Base-by-base conservation (phyloP, 2,113 vertebrate species). In the Nicator chloris region DNA sequence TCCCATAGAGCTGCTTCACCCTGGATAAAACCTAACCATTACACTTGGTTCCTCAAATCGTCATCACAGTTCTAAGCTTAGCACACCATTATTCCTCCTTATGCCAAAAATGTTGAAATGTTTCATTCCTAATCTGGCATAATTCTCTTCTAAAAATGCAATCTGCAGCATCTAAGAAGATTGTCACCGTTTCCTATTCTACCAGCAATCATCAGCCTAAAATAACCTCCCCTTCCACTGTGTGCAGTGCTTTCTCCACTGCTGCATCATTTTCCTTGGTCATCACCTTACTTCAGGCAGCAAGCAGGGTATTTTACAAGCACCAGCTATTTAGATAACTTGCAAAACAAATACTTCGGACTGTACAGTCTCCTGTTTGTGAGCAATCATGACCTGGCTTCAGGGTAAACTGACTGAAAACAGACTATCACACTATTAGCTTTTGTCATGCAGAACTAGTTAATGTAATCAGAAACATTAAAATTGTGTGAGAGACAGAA, bases 101-200 rank as follows among this genome's bases (percentile, higher is more conserved):
- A 69, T 54, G 65, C 63, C 77, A 83, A 82, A 93, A 59, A 63
- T 6, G 15, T 23, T 73, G 63, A 73, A 87, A 57, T 51, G 20
- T 66, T 91, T 88, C 19, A 54, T 59, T 80, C 30, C 44, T 81
- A 42, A 94, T 88, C 51, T 92, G 39, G 27, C 21, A n/a, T 73
- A 77, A 83, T 86, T 69, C 60, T 75, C 53, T 76, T 85, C 86
- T 90, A 93, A 92, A 93, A 93, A 66, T n/a, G 42, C 45, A 72
- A 69, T 56, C 76, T 70, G 14, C 39, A 91, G 76, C 68, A 93
- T 60, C 89, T 56, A 71, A 82, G 75, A 51, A 49, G 53, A 71
- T 20, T 53, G 60, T 50, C 90, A 89, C 93, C 42, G n/a, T 88
- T 90, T 94, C 78, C 76, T 70, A 60, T 60, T 78, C 75, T 68